These are phyloP conservation scores for Mugil cephalus DNA, from an alignment of 2,113 vertebrate genomes.

Conservation along the genomic window DNA sequence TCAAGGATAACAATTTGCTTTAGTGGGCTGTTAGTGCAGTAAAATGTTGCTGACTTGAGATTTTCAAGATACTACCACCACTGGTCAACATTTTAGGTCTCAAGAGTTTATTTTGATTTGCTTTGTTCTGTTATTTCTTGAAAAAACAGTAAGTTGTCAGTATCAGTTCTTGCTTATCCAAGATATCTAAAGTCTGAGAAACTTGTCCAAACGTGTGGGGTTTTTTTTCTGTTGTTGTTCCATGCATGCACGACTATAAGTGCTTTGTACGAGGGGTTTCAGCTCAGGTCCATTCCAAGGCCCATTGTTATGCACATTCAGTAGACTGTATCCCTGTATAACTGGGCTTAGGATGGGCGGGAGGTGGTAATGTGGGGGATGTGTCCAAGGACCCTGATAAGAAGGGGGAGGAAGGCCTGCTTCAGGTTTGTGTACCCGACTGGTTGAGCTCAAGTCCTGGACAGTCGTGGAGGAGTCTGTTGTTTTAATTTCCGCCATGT, in stretches of 20 bases:
- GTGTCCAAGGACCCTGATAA: slow-evolving; percentile 58
- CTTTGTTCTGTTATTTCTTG: background rate
- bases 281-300: slow-evolving; percentile 6
- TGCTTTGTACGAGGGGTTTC: slow-evolving; percentile 11
- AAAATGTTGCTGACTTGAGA: too few species aligned
- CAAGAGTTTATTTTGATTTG: background rate
- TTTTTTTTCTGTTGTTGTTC: background rate
- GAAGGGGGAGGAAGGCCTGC: slow-evolving; percentile 22
- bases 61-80: too few species aligned
- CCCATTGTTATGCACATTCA: slow-evolving; percentile 60
- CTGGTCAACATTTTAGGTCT: too few species aligned
- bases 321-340: background rate
- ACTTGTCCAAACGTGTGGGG: background rate
- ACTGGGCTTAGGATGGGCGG: slow-evolving; percentile 16
- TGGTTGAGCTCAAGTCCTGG: background rate
- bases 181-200: background rate
- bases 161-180: background rate
- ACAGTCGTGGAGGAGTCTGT: slow-evolving; percentile 19
- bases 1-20: slow-evolving; percentile 41
- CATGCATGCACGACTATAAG: background rate
- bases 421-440: slow-evolving; percentile 31
- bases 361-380: slow-evolving; percentile 53
- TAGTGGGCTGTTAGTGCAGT: background rate
- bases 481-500: slow-evolving; percentile 61
- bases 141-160: too few species aligned